Evolutionary conservation across 2,888 invertebrate genomes (phyloP), one percentile per base, ranked within the genome.

Genomic region (Pegoplata infirma): DNA sequence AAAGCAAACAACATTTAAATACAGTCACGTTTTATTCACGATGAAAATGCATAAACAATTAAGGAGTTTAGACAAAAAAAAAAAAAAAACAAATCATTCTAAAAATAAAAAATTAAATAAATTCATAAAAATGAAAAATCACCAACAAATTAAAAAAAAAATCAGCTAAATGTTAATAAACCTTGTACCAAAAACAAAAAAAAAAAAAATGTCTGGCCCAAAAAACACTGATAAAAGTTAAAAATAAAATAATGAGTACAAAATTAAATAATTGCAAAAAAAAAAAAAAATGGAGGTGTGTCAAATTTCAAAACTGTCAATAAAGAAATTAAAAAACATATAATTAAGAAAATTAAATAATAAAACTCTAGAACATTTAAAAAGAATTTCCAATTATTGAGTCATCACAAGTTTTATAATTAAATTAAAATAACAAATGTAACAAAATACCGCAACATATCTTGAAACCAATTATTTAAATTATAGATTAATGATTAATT

Each of bases 211-310:
- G 14, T 47, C 28, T 46, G 32, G 5, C 28, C 25, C 28, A 3
- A 14, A n/a, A n/a, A 59, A 32, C n/a, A 17, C 10, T 6, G 16
- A 51, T 32, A 55, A 55, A 53, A 17, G 23, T 44, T 44, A 12
- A 55, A 16, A 28, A 53, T 23, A 51, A 21, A 47, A 63, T 40
- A 12, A 40, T 40, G 5, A n/a, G 36, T 5, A n/a, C 5, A 40
- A 32, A 36, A 7, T 25, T 8, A 32, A 32, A 47, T n/a, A 14
- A n/a, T n/a, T n/a, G n/a, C n/a, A n/a, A n/a, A n/a, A 47, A 10
- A n/a, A 8, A 2, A n/a, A 32, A 40, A 58, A 28, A 23, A 66
- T 53, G 36, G 40, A 25, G 51, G 66, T 44, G 53, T 66, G 66
- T 66, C 55, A 23, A 55, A 25, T 25, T 66, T 23, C 12, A 36